Evolutionary conservation across 1,140 invertebrate species (phyloP), one percentile per base, ranked within the genome.

Genomic region (Cephus cinctus): DNA sequence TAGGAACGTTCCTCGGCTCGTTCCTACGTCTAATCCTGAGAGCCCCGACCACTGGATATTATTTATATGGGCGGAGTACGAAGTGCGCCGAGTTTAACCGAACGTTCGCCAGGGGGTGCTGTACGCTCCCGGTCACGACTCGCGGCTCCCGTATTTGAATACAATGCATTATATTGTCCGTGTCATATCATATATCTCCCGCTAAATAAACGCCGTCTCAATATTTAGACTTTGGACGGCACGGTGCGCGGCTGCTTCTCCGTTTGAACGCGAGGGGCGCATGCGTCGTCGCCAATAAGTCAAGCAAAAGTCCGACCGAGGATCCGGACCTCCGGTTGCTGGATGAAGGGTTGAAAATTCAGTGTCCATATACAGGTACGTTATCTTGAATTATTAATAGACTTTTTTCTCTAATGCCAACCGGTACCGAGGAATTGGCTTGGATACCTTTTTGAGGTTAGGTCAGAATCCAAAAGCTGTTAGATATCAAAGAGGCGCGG

Each of bases 81-180:
- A 23, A 18, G 4, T 36, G 14, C 14, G 3, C 12, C 12, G 9
- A 47, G 43, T 47, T 47, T 39, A 40, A 44, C 31, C 39, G 39
- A 27, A 36, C 27, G 31, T 20, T 42, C 31, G 16, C 9, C n/a
- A 36, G 27, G 36, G 45, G 46, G 52, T 40, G 45, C 50, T 57
- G 20, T 52, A 58, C 49, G 69, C 72, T 75, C 61, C 67, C 59
- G 73, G 73, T 76, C 72, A 75, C 72, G 74, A 76, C 57, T 74
- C 62, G 61, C 63, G 64, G 67, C 74, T 75, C 69, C 73, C 47
- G 71, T 75, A 77, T 77, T 75, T 77, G 74, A 77, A 77, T 77
- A 77, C 74, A 77, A 75, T 77, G 74, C 74, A 75, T 75, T 75
- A 77, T 75, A 77, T 77, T 75, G 74, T 76, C 72, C 65, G 63